These are phyloP conservation scores for Aphidius gifuensis DNA, from an alignment of 1,140 invertebrate species.

Conservation along the genomic window DNA sequence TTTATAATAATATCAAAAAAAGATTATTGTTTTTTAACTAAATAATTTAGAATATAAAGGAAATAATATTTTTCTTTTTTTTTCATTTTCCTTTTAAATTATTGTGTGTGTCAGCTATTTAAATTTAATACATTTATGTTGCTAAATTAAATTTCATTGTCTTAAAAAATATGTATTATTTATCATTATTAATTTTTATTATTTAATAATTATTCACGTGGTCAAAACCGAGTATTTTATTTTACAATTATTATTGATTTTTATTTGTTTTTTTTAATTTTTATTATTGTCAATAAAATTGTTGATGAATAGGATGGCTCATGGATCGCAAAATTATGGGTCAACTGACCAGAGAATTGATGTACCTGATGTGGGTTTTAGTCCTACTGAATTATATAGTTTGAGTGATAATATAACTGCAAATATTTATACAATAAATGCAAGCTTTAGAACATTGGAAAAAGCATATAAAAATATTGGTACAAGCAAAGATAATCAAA, in stretches of 20 bases:
- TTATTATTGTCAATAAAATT: not conserved
- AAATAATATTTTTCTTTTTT: too few relatives aligned
- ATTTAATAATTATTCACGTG: too few relatives aligned
- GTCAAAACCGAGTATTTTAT: too few relatives aligned
- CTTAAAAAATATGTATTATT: too few relatives aligned
- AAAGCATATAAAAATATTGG: slow-evolving; percentile 73
- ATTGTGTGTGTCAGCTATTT: too few relatives aligned
- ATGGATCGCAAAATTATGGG: slow-evolving; percentile 51
- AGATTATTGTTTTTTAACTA: too few relatives aligned
- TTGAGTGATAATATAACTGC: slow-evolving; percentile 73
- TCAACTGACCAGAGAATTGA: slow-evolving; percentile 52
- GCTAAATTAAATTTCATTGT: too few relatives aligned
- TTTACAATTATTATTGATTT: not conserved
- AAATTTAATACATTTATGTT: too few relatives aligned
- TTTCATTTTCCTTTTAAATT: too few relatives aligned
- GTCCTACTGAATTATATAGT: slow-evolving; percentile 71
- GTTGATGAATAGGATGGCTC: slow-evolving; percentile 44
- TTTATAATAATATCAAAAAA: too few relatives aligned
- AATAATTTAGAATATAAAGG: too few relatives aligned
- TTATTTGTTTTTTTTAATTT: not conserved
- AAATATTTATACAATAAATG: slow-evolving; percentile 75
- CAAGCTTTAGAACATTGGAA: slow-evolving; percentile 67
- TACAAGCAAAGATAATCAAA: slow-evolving; percentile 69
- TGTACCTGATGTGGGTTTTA: slow-evolving; percentile 66
- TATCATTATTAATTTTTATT: too few relatives aligned